phyloP scores from a whole-genome alignment of 2,888 invertebrate species.

The Cephus rjabovi region DNA sequence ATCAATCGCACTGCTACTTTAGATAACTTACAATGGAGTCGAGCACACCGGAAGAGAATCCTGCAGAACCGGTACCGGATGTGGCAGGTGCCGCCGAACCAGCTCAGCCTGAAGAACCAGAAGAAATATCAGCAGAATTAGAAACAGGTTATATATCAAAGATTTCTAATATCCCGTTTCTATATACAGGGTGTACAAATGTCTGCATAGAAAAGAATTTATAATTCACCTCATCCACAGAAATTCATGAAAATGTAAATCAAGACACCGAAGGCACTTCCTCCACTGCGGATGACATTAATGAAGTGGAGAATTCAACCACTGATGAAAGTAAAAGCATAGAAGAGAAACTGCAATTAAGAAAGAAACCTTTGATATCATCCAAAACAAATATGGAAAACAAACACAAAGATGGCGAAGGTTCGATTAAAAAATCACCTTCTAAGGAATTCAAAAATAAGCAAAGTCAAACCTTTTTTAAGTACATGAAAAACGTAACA shows the following conservation, averaged over 20 bases:
- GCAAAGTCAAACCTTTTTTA: conserved; percentile 37
- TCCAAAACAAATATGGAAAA: background rate
- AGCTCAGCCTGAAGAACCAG: conserved; percentile 32
- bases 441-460: background rate
- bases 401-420: background rate
- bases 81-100: conserved; percentile 32
- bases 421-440: background rate
- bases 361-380: background rate
- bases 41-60: conserved; percentile 24
- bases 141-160: background rate
- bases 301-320: background rate
- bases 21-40: background rate
- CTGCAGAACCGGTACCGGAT: conserved; percentile 34
- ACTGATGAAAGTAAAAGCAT: background rate
- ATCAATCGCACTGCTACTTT: background rate
- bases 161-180: background rate
- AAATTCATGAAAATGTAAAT: background rate
- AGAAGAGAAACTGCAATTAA: background rate
- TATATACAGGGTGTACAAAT: background rate
- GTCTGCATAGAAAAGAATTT: background rate
- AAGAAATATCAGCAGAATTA: conserved; percentile 8
- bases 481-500: conserved; percentile 37
- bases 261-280: background rate
- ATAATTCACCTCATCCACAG: background rate
- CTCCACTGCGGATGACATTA: background rate